Base-by-base conservation (phyloP, 2,888 invertebrate species). In the Clistopyga incitator region DNA sequence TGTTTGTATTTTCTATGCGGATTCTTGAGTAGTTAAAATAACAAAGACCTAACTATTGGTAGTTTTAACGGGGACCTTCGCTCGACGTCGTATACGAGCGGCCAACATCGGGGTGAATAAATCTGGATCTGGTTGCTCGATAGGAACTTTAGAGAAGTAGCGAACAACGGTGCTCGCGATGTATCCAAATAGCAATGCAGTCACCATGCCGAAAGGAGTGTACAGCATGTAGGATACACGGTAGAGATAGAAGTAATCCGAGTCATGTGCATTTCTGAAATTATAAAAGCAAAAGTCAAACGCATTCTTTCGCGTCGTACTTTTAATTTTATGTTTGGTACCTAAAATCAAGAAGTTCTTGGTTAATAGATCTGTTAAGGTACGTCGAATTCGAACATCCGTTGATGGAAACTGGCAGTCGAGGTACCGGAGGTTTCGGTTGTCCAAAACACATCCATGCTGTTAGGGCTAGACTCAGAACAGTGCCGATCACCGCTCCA, bases 181-280 rank as follows among this genome's bases (percentile, higher is more conserved):
- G 81, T 94, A 94, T 45, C 96, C 96, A 23, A 94, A 90, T 4
- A 94, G 59, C 34, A 95, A 87, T 0, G 95, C 94, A 1, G 94
- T 86, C 0, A 94, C 11, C 59, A 95, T 92, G 25, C 95, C 95
- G 20, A 95, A 85, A 0, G 94, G 93, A 0, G 96, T 95, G 77
- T 96, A 96, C 95, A 96, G 97, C 94, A 96, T 94, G 89, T 97
- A 97, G 0, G 97, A 97, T 29, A 97, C 93, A 86, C 95, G 94
- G 89, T 96, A 96, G 18, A 96, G 92, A 93, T 96, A 96, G 88
- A 96, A 95, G 89, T 95, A 96, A 0, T 83, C 71, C 2, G 87
- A 82, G 42, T 89, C 87, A 52, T 54, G 25, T 3, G 45, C 38
- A 23, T 15, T 34, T 38, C 87, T 87, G 56, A 38, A 74, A 86